A percentile compares a stretch with the other conserved stretches of the same genome.
These are phyloP conservation scores for Colletes gigas DNA, from an alignment of 1,140 invertebrate species.

Conservation along the genomic window DNA sequence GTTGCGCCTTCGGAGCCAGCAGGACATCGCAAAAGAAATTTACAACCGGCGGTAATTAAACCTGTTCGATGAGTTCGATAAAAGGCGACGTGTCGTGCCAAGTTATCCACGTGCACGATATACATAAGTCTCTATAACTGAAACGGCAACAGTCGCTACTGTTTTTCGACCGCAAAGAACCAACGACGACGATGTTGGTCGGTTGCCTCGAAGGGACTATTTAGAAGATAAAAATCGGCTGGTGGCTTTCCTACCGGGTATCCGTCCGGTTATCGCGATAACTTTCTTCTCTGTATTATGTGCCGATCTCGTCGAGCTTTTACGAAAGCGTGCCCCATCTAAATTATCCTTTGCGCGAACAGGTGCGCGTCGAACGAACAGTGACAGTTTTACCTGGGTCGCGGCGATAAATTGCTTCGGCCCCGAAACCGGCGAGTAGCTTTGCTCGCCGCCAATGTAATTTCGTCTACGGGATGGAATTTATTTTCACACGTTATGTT, in stretches of 20 bases:
- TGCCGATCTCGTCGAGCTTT: slow-evolving; percentile 10
- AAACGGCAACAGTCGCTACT: slow-evolving; percentile 15
- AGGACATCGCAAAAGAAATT: slow-evolving; percentile 23
- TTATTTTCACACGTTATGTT: no score
- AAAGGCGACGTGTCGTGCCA: not conserved
- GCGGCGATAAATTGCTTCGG: slow-evolving; percentile 5
- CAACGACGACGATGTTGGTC: not conserved
- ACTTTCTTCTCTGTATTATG: slow-evolving; percentile 17
- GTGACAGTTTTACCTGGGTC: slow-evolving; percentile 29
- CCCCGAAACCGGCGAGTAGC: not conserved
- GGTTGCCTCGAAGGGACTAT: slow-evolving; percentile 49
- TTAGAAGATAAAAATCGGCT: slow-evolving; percentile 45
- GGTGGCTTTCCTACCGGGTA: slow-evolving; percentile 4
- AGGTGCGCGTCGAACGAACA: slow-evolving; percentile 17
- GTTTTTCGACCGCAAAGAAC: not conserved
- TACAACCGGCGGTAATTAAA: slow-evolving; percentile 40
- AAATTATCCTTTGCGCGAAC: slow-evolving; percentile 36
- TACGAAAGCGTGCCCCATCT: slow-evolving; percentile 24
- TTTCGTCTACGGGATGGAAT: no score
- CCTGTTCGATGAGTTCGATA: slow-evolving; percentile 40
- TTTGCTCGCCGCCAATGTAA: not conserved
- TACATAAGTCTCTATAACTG: no score
- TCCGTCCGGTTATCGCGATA: slow-evolving; percentile 52
- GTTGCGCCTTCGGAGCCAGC: not conserved
- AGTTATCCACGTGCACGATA: not conserved